phyloP scores from a whole-genome alignment of 2,888 invertebrate genomes.

The Neocrepidodera transversa region DNA sequence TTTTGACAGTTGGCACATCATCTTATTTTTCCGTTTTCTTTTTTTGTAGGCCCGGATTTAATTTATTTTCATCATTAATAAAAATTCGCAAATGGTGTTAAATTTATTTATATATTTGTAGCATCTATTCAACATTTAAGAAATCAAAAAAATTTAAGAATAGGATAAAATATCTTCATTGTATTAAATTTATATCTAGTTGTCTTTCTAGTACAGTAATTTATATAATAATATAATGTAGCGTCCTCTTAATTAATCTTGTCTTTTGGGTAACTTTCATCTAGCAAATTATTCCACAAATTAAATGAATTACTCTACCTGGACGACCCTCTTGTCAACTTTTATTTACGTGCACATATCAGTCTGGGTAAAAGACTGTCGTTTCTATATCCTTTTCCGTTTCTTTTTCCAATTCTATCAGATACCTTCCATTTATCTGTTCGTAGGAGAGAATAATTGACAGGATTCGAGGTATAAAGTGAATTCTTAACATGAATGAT shows the following conservation, averaged over 20 bases:
- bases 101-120: no score
- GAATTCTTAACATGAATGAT: constrained; percentile 56
- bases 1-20: constrained; percentile 52
- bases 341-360: constrained; percentile 30
- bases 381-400: constrained; percentile 30
- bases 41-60: constrained; percentile 41
- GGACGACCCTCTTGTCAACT: background rate
- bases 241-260: no score
- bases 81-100: no score
- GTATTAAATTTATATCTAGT: no score
- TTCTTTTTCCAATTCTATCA: constrained; percentile 32
- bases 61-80: constrained; percentile 40
- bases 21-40: constrained; percentile 17
- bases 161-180: no score
- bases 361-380: constrained; percentile 28
- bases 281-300: constrained; percentile 1
- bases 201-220: no score
- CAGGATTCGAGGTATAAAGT: constrained; percentile 56
- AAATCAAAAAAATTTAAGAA: no score
- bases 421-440: constrained; percentile 40
- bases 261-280: no score
- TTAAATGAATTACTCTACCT: constrained; percentile 11
- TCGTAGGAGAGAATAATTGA: constrained; percentile 54
- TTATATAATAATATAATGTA: no score
- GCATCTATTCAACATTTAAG: no score